Base-by-base conservation (phyloP, 2,113 vertebrate species). In the Nothobranchius furzeri region DNA sequence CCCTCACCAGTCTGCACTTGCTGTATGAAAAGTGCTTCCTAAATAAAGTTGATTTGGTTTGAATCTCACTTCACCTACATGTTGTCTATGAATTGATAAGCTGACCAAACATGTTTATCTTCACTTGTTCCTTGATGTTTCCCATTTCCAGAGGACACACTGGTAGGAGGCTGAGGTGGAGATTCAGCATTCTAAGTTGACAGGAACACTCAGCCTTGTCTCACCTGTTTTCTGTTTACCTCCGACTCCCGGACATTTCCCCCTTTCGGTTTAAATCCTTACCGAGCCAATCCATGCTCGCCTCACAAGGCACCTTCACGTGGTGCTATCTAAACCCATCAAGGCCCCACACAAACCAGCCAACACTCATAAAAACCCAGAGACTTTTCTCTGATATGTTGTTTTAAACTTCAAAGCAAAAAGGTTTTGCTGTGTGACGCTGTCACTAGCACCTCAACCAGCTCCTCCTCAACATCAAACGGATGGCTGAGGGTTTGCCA, bases 391-490 rank as follows among this genome's bases (percentile, higher is more conserved):
- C 17, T 1, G 13, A 10, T 45, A 12, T 12, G 50, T 12, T 49
- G 56, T 35, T 47, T 40, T 6, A 1, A 76, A 46, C 66, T 68
- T 70, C 66, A 86, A 86, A 83, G 74, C 73, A 68, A 79, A 66
- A 59, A 49, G 9, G 81, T 73, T 40, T 64, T 61, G 70, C 73
- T 25, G 1, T 49, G 49, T 59, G 70, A 66, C 71, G 35, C 14
- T 45, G 13, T 70, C 50, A 17, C 25, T 37, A 64, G 69, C 45
- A 9, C 43, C 67, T 73, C n/a, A 6, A 60, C 20, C 67, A 60
- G 83, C 78, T 82, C 69, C 70, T 81, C 66, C 13, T 54, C 42
- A 15, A 88, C 87, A 77, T 90, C 87, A 90, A 90, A 88, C 85
- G 68, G 69, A 65, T 87, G 86, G 86, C 79, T 78, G 73, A 81